Base-by-base conservation (phyloP, 2,888 invertebrate species). In the Plutella xylostella region DNA sequence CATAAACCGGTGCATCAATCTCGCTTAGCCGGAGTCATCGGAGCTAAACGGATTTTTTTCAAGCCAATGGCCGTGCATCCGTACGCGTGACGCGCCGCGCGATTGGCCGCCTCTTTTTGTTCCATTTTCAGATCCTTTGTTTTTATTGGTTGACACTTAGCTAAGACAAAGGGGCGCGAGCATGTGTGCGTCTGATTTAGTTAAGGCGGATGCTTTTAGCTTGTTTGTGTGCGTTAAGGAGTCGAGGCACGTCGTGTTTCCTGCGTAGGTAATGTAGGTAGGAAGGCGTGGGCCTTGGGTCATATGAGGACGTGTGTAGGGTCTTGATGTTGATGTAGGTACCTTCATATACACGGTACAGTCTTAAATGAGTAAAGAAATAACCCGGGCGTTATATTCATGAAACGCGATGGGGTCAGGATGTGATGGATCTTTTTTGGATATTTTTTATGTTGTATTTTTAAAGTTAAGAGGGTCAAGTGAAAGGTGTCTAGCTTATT, bases 91-190 rank as follows among this genome's bases (percentile, higher is more conserved):
- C 77, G 73, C 66, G 74, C 68, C 54, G 61, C 66, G 69, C 76
- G 69, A 83, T 83, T 83, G 83, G 83, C 72, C 72, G 58, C 59
- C 72, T 72, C 78, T 82, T 83, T 82, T 83, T 83, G 82, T 82
- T 79, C 76, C 74, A 78, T 80, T 80, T 82, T 78, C 68, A 71
- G 75, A 76, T 80, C 83, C 83, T 83, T 83, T 83, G 83, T 83
- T 83, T 83, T 83, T 83, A 83, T 83, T 83, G 83, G 83, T 83
- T 82, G 83, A 82, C 83, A 83, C 83, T 83, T 82, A 79, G 76
- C 77, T 83, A 83, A 83, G 82, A 83, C 83, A 83, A 83, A 79
- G 82, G 83, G 83, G 79, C 72, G 76, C 68, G 61, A 57, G 52
- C 57, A 51, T 72, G 76, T 75, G 73, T 78, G 80, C 58, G 80